Conservation (phyloP, 2,797 vertebrate genomes). For the Notolabrus celidotus region DNA sequence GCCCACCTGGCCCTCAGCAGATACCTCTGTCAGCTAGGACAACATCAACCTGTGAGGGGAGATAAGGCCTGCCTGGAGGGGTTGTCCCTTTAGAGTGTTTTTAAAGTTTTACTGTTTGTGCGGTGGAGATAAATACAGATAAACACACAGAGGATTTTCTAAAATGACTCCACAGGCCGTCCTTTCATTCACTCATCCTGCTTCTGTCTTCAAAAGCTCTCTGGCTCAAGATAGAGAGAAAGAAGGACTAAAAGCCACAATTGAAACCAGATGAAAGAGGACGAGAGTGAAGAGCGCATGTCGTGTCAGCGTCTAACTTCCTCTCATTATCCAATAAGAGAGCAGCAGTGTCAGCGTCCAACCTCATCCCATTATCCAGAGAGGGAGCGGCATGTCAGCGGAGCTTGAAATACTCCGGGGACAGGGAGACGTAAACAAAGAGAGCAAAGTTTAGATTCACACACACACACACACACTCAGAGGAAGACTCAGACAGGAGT, state of each 20-base stretch:
- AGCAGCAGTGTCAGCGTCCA: constrained; percentile 57
- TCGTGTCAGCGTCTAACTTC: constrained; percentile 77
- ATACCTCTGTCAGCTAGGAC: constrained; percentile 45
- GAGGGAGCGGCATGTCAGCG: constrained; percentile 53
- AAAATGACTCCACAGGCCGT: constrained; percentile 55
- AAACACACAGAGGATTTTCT: constrained; percentile 55
- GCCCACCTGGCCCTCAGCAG: constrained; percentile 57
- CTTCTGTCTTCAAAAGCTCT: constrained; percentile 35
- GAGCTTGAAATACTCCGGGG: constrained; percentile 62
- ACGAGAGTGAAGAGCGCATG: constrained; percentile 69
- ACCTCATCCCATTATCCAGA: constrained; percentile 72
- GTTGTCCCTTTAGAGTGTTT: constrained; percentile 4
- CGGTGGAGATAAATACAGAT: constrained; percentile 32
- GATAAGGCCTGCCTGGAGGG: constrained; percentile 33
- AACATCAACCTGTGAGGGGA: constrained; percentile 32
- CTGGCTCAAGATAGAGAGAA: constrained; percentile 26
- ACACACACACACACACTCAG: constrained; percentile 5
- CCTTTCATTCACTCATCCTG: constrained; percentile 28
- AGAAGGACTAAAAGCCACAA: constrained; percentile 67
- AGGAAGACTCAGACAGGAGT: constrained; percentile 57
- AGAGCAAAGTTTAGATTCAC: constrained; percentile 63
- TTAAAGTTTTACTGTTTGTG: constrained; percentile 22
- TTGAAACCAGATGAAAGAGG: constrained; percentile 79
- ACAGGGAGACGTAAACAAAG: constrained; percentile 71
- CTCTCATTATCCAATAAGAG: constrained; percentile 84